Evolutionary conservation across 2,113 vertebrate species (phyloP), one percentile per base, ranked within the genome.

Genomic region (Pogonocichla stellata): DNA sequence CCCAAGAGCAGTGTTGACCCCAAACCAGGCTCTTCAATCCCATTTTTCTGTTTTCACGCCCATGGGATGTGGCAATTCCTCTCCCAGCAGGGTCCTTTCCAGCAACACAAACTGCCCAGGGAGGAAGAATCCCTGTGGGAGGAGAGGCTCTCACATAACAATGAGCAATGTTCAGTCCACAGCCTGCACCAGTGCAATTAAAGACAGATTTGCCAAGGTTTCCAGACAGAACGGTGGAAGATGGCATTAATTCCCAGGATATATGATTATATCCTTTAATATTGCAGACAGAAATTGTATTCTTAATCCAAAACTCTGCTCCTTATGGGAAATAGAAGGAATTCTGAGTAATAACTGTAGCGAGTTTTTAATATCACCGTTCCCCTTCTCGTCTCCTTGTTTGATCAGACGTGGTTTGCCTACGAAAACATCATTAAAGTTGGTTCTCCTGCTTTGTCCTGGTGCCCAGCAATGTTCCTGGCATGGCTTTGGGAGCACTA

Each of bases 311-410:
- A 66, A 77, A 19, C 85, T 81, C 62, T 83, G 56, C 79, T 93
- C 58, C 77, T 94, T 57, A 3, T 16, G 75, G 85, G 88, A 91
- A 92, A 81, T 33, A 8, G 12, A 75, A 89, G 82, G 82, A 95
- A 95, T 89, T 71, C n/a, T 7, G 66, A 83, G 56, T 69, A 93
- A 88, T 83, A 95, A 61, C 73, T 78, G 60, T 36, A n/a, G 79
- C 11, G 31, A 56, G 71, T 70, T 61, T 88, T 96, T 92, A 87
- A 88, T 88, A 67, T 54, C 33, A 1, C 6, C 5, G 58, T 42
- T 77, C 17, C 60, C 33, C 14, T 34, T 36, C 75, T 54, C 23
- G 2, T 19, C 82, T 16, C 57, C 11, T 13, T 73, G 45, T 47
- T 67, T 24, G 43, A 14, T 16, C 57, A 74, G 47, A 69, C 0